A percentile compares a stretch with the other conserved stretches of the same genome.
phyloP scores from a whole-genome alignment of 2,113 vertebrate species.

The Oncorhynchus gorbuscha region DNA sequence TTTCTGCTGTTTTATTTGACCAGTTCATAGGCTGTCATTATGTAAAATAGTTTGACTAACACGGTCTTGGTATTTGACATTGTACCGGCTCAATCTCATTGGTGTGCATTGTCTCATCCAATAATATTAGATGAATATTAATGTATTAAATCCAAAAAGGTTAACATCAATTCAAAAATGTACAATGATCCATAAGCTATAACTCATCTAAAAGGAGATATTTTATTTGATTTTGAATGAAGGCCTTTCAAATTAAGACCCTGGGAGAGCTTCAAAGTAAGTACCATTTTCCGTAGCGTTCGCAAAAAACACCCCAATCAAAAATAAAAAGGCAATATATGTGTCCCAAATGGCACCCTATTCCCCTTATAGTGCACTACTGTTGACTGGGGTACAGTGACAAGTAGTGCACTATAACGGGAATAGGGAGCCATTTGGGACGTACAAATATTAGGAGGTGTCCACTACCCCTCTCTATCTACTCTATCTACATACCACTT shows the following conservation, averaged over 20 bases:
- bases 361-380: no score
- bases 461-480: neutral
- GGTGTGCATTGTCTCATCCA: neutral
- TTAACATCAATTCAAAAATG: neutral
- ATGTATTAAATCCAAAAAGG: neutral
- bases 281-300: neutral
- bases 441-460: neutral
- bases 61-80: neutral
- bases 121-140: neutral
- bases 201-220: no score
- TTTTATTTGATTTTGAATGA: no score
- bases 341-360: no score
- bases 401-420: no score
- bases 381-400: no score
- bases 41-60: neutral
- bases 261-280: neutral
- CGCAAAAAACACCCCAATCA: no score
- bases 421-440: neutral
- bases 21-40: neutral
- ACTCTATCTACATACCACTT: neutral
- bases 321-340: no score
- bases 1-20: neutral
- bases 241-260: no score
- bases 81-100: neutral
- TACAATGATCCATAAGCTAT: no score